phyloP scores from a whole-genome alignment of 2,888 invertebrate genomes.

The Netelia melanura region DNA sequence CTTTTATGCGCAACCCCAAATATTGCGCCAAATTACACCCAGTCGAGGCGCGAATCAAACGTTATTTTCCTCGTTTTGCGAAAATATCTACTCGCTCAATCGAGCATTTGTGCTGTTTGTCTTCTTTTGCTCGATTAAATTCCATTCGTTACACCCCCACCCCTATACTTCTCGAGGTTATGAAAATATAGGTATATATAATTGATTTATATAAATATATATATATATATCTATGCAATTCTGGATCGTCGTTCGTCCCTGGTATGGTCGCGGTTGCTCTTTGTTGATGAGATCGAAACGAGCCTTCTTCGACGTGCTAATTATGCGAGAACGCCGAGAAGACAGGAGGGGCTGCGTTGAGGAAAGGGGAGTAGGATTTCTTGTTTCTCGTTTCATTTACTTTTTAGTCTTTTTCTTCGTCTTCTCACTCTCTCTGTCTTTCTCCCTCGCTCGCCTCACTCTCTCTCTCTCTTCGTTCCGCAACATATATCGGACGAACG shows the following conservation, averaged over 20 bases:
- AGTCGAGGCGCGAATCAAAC: conserved; percentile 44
- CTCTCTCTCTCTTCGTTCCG: conserved; percentile 44
- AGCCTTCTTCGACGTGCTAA: conserved; percentile 74
- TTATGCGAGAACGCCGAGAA: conserved; percentile 72
- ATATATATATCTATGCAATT: neutral
- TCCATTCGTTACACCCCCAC: conserved; percentile 77
- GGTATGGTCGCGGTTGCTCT: conserved; percentile 18
- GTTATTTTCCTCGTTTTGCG: no score
- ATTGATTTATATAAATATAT: no score
- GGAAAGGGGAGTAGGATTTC: conserved; percentile 9
- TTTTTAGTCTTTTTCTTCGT: conserved; percentile 47
- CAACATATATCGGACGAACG: conserved; percentile 68
- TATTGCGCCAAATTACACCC: conserved; percentile 26
- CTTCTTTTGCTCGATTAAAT: conserved; percentile 78
- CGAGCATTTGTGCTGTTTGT: conserved; percentile 63
- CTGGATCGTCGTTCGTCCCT: neutral
- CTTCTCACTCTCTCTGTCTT: conserved; percentile 59
- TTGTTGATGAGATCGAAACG: conserved; percentile 38
- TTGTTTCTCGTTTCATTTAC: conserved; percentile 24
- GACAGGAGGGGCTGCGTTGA: neutral
- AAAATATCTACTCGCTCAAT: conserved; percentile 58
- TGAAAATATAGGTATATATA: no score
- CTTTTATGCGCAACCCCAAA: neutral
- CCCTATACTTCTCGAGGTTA: conserved; percentile 4
- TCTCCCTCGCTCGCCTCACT: conserved; percentile 12